Conservation (phyloP, 2,797 vertebrate genomes). For the Selene dorsalis region DNA sequence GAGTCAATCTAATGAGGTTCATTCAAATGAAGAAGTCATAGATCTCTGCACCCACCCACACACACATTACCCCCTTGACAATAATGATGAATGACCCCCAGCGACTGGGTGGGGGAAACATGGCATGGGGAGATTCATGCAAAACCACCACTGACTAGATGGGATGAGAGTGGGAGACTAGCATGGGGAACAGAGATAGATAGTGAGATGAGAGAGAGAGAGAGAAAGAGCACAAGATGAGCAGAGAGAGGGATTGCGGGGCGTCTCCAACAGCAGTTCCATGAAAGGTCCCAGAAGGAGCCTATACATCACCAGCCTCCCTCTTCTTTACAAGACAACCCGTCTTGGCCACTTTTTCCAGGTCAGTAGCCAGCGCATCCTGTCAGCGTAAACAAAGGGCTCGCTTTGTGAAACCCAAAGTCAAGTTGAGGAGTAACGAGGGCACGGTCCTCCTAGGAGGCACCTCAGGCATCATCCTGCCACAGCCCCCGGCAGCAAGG, state of each 20-base stretch:
- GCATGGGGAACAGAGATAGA: conserved; percentile 73
- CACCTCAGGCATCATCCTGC: conserved; percentile 86
- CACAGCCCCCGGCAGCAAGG: conserved; percentile 75
- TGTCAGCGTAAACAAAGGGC: conserved; percentile 89
- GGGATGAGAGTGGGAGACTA: conserved; percentile 67
- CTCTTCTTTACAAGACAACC: conserved; percentile 86
- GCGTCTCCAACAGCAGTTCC: conserved; percentile 76
- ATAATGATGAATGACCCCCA: conserved; percentile 86
- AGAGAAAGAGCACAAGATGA: conserved; percentile 63
- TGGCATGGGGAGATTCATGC: conserved; percentile 80
- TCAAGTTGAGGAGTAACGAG: conserved; percentile 87
- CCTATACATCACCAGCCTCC: conserved; percentile 81
- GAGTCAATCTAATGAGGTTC: conserved; percentile 86
- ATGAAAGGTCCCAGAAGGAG: conserved; percentile 83
- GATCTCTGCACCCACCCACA: conserved; percentile 84
- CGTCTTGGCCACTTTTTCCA: conserved; percentile 87
- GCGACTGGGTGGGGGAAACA: conserved; percentile 74
- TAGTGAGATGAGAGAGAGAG: conserved; percentile 72
- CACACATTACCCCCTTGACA: conserved; percentile 85
- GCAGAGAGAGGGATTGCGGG: conserved; percentile 76
- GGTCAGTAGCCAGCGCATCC: conserved; percentile 87
- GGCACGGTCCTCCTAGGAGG: conserved; percentile 80
- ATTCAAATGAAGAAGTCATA: conserved; percentile 86
- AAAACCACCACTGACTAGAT: conserved; percentile 81
- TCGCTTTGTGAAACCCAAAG: conserved; percentile 86